These are phyloP conservation scores for Aelia acuminata DNA, from an alignment of 2,888 invertebrate genomes.

Conservation along the genomic window DNA sequence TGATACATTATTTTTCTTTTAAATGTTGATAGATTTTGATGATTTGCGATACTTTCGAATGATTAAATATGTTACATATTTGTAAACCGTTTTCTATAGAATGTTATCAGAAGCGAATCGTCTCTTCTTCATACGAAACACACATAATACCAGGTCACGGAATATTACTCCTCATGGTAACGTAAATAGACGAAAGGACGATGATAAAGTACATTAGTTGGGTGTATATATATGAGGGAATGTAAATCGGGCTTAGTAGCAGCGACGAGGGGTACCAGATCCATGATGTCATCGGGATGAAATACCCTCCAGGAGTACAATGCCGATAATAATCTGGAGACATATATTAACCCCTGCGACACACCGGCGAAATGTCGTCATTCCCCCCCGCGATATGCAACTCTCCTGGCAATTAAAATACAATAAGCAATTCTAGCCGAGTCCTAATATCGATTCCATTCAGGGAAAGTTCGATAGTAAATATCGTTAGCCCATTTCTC, in stretches of 20 bases:
- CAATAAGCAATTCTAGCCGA: background rate
- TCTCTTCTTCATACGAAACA: background rate
- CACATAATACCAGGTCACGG: background rate
- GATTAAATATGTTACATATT: too few species aligned
- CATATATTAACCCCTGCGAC: constrained; percentile 45
- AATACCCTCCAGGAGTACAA: constrained; percentile 35
- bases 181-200: background rate
- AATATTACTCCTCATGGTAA: background rate
- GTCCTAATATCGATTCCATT: background rate
- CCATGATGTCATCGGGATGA: constrained; percentile 43
- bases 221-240: background rate
- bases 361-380: constrained; percentile 32
- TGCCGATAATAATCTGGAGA: constrained; percentile 54
- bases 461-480: background rate
- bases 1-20: too few species aligned
- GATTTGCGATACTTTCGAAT: too few species aligned
- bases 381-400: background rate
- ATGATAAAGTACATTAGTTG: background rate
- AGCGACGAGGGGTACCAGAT: background rate
- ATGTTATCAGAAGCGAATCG: background rate
- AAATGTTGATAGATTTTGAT: too few species aligned
- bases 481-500: background rate
- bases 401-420: constrained; percentile 40
- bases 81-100: too few species aligned
- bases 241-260: background rate